Conservation (phyloP, 2,113 vertebrate species). For the Acanthisitta chloris region DNA sequence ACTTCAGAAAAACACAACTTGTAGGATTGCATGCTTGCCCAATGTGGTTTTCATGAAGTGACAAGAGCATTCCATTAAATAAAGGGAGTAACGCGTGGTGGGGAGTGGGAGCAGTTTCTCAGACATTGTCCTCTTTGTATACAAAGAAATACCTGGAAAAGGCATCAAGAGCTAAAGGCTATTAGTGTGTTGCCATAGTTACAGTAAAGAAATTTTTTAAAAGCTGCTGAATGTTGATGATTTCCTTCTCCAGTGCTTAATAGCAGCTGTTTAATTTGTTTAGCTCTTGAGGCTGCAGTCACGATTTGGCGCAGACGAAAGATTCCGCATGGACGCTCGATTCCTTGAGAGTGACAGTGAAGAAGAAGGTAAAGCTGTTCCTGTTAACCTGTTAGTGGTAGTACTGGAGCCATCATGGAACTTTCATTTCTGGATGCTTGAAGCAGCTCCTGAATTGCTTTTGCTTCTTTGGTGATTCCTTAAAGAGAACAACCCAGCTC, state of each 20-base stretch:
- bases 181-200: background rate
- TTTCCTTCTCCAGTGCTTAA: background rate
- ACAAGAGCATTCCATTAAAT: background rate
- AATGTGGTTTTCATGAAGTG: background rate
- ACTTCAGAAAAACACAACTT: background rate
- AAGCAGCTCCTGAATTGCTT: background rate
- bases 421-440: background rate
- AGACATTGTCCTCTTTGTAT: background rate
- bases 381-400: background rate
- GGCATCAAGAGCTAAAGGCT: background rate
- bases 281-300: conserved; percentile 91
- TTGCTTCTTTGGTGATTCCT: background rate
- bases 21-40: background rate
- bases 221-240: background rate
- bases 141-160: background rate
- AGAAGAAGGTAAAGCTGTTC: conserved; percentile 72
- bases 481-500: background rate
- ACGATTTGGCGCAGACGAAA: conserved; percentile 85
- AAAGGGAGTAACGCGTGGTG: background rate
- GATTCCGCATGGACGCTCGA: conserved; percentile 89
- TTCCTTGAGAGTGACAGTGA: conserved; percentile 90
- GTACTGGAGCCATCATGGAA: background rate
- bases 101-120: background rate
- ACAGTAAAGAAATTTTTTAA: background rate
- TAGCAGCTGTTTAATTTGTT: background rate